Percentiles rank a stretch among this genome's conserved stretches.
phyloP scores from a whole-genome alignment of 92 coral and sea anemone species.

The Anthopleura xanthogrammica region DNA sequence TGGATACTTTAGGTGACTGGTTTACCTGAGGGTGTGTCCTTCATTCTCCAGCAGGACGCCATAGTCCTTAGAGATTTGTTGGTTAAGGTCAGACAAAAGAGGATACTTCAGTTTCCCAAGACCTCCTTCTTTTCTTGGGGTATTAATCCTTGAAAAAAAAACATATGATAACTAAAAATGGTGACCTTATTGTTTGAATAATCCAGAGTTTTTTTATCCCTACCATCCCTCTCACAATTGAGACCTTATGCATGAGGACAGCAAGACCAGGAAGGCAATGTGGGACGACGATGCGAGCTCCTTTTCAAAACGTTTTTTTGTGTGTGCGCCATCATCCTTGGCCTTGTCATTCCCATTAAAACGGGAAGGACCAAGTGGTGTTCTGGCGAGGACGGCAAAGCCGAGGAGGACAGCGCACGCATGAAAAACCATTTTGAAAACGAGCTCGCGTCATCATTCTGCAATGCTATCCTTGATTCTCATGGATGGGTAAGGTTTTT shows the following conservation, averaged over 20 bases:
- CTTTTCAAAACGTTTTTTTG: too few species aligned
- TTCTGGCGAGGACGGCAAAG: too few species aligned
- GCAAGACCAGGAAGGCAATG: too few species aligned
- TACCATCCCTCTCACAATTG: not conserved
- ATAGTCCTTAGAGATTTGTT: constrained; percentile 95
- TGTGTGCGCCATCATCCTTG: too few species aligned
- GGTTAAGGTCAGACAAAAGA: constrained; percentile 88
- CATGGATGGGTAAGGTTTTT: too few species aligned
- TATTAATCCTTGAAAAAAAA: constrained; percentile 72
- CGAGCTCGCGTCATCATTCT: too few species aligned
- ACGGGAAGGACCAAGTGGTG: too few species aligned
- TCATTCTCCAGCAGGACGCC: constrained; percentile 95
- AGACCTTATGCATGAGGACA: not conserved
- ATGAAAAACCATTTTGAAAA: too few species aligned
- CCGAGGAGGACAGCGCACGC: too few species aligned
- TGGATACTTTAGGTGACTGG: too few species aligned
- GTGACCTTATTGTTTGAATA: not conserved
- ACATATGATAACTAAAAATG: not conserved
- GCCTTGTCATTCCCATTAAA: too few species aligned
- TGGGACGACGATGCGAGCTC: not conserved
- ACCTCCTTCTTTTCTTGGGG: constrained; percentile 96
- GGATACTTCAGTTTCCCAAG: constrained; percentile 91
- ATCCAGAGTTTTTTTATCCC: not conserved
- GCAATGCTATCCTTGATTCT: too few species aligned
- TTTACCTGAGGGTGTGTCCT: constrained; percentile 90